Evolutionary conservation across 2,113 vertebrate genomes (phyloP).

Genomic region (Melanotaenia duboulayi): DNA sequence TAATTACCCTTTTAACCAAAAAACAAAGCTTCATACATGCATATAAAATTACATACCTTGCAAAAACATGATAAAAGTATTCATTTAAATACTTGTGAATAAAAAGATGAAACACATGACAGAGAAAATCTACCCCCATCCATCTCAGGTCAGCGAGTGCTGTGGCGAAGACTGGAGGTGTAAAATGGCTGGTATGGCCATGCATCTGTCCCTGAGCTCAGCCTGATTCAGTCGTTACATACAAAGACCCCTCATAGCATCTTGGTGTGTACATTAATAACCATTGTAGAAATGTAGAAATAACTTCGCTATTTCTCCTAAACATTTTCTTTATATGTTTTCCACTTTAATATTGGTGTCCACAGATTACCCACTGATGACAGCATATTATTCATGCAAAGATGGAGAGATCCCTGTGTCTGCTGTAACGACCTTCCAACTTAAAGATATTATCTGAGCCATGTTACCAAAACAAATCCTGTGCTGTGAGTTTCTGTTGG

Average conservation of each 20-base stretch:
- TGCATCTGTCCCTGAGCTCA: conserved; percentile 67
- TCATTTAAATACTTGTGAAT: not conserved
- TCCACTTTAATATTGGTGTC: conserved; percentile 1
- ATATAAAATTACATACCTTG: not conserved
- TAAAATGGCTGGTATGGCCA: conserved; percentile 80
- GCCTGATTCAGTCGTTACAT: conserved; percentile 32
- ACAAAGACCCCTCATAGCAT: conserved; percentile 35
- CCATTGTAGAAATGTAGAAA: not conserved
- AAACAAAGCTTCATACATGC: not conserved
- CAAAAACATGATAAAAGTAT: not conserved
- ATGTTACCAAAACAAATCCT: conserved; percentile 59
- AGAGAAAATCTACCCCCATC: conserved; percentile 64
- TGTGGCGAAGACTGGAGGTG: conserved; percentile 65
- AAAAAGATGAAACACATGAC: conserved; percentile 6
- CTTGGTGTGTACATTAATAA: not conserved
- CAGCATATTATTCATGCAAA: conserved; percentile 25
- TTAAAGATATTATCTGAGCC: conserved; percentile 35
- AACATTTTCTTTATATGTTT: not conserved
- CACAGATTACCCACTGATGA: conserved; percentile 11
- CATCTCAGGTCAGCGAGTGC: conserved; percentile 73
- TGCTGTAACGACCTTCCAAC: conserved; percentile 24
- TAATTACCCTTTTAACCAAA: not conserved
- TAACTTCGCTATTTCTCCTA: not conserved
- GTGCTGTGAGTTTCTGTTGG: conserved; percentile 49
- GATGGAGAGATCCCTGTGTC: conserved; percentile 32